Conservation (phyloP, 35 echinoderm and acorn worm species). For the Ptychodera flava region DNA sequence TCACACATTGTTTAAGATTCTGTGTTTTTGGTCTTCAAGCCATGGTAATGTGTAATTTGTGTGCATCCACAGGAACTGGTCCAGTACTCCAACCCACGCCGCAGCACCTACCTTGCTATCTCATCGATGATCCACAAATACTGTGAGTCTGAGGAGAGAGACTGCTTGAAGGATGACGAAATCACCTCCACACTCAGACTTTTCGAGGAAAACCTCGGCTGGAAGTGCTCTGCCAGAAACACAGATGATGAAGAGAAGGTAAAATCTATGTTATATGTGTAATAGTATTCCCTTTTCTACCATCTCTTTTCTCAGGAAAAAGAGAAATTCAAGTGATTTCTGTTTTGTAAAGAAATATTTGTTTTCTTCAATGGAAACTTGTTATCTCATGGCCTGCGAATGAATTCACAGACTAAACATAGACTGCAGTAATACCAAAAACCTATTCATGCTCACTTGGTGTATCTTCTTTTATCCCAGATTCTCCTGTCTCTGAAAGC, state of each 20-base stretch:
- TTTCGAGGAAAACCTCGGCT: slow-evolving; percentile 34
- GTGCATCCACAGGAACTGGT: slow-evolving; percentile 34
- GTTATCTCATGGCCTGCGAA: too few relatives aligned
- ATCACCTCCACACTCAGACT: slow-evolving; percentile 25
- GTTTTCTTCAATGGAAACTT: too few relatives aligned
- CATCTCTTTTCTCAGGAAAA: too few relatives aligned
- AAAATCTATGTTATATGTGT: neutral
- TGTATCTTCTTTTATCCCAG: neutral
- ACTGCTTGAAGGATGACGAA: slow-evolving; percentile 20
- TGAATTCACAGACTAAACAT: too few relatives aligned
- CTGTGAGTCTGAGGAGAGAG: slow-evolving; percentile 37
- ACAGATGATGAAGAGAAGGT: slow-evolving; percentile 18
- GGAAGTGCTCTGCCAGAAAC: slow-evolving; percentile 33
- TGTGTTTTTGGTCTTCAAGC: too few relatives aligned
- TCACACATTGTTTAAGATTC: too few relatives aligned
- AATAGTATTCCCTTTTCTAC: too few relatives aligned
- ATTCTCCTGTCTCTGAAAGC: slow-evolving; percentile 55
- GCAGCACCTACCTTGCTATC: slow-evolving; percentile 33
- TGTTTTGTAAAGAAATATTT: too few relatives aligned
- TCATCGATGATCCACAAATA: slow-evolving; percentile 61
- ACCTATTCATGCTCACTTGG: too few relatives aligned
- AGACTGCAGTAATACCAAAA: too few relatives aligned
- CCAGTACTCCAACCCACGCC: neutral
- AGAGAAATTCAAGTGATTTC: too few relatives aligned
- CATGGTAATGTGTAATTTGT: too few relatives aligned